Evolutionary conservation across 2,113 vertebrate species (phyloP), one percentile per base, ranked within the genome.

Genomic region (Lanius collurio): DNA sequence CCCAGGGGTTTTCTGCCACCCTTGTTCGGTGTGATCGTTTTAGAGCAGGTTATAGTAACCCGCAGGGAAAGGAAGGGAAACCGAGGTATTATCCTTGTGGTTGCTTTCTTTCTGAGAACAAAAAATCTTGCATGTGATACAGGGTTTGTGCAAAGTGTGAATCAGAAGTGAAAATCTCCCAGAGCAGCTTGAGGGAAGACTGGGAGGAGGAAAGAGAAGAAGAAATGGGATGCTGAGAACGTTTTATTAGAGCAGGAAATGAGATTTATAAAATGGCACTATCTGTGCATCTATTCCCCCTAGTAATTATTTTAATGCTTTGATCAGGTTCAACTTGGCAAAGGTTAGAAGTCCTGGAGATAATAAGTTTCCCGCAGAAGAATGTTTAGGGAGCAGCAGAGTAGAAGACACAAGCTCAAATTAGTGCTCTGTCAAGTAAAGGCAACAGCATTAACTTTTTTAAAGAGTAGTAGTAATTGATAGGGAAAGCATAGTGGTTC

Each of bases 11-110:
- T n/a, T 23, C 59, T 37, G 22, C 46, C 15, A 0, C 30, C 30
- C 49, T n/a, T 5, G 1, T 8, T 74, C 5, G 1, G 3, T 0
- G 5, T 4, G 62, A 33, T 55, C 31, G 1, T 11, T 65, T 44
- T 19, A 35, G 52, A 78, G 60, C 41, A 13, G 4, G 13, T 50
- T 62, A 10, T 0, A 1, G 52, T 49, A 23, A 21, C 35, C 65
- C 68, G 20, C n/a, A 12, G 64, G 41, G 37, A 71, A 52, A 20
- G 46, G 50, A 60, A 78, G 15, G 15, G 14, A 19, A 26, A 10
- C 2, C 3, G 47, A 33, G 15, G 35, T 2, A 1, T 39, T 35
- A 13, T 10, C 16, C 26, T 44, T 31, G 33, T 2, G 1, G 4
- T 35, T 80, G 63, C 28, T 31, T 62, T 91, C 67, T 50, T 13